Base-by-base conservation (phyloP, 2,888 invertebrate species). In the Acleris sparsana region DNA sequence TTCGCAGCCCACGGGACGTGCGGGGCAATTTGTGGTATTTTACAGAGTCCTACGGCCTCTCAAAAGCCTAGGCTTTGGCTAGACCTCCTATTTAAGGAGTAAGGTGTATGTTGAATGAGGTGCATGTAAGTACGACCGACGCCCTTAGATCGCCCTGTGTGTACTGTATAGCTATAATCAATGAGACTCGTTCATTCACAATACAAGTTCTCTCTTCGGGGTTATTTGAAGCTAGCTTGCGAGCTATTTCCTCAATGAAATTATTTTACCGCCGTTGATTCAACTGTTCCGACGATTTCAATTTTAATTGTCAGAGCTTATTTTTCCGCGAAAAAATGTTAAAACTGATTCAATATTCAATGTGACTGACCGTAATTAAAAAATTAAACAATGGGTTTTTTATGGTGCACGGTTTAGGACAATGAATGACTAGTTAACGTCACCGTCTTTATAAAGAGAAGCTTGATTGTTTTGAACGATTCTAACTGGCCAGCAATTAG, bases 181-280 rank as follows among this genome's bases (percentile, higher is more conserved):
- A 91, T 92, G 92, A 88, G 80, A 81, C 73, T 67, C 80, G 83
- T 91, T 92, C 92, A 92, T 92, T 92, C 92, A 92, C 88, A 84
- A 90, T 89, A 86, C 84, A 84, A 84, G 82, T 80, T 77, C 82
- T 82, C 75, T 78, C 85, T 84, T 88, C 87, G 88, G 86, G 89
- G 89, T 90, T 89, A 88, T 85, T 80, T 82, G 81, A 74, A 86
- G 83, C 83, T 84, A 80, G 78, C 81, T 84, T 80, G 69, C 73
- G 70, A 77, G 80, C 80, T 82, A 76, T 82, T 80, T 82, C 73
- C 73, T 82, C 80, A 85, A 84, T 86, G 84, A 82, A 80, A 78
- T 76, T 25, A 57, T 66, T 61, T 57, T 46, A 62, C 56, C 53
- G 53, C 66, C 33, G 52, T 61, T 61, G 16, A 62, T 66, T 57